Base-by-base conservation (phyloP, 2,888 invertebrate species). In the Acanthoscelides obtectus region DNA sequence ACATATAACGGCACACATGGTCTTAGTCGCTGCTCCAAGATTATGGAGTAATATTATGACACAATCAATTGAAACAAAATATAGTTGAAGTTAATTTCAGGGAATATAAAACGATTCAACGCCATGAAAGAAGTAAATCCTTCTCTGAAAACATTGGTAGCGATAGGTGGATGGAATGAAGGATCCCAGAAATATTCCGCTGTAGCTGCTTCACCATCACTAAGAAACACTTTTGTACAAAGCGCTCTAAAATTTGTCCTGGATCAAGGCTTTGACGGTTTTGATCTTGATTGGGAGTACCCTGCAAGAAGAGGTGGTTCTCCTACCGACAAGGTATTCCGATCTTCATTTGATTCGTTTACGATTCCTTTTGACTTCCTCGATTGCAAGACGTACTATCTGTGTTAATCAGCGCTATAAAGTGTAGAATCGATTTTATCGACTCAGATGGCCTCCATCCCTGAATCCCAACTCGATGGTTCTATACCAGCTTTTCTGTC, bases 241-340 rank as follows among this genome's bases (percentile, higher is more conserved):
- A 90, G 88, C 70, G 88, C 88, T 20, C 69, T 81, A 21, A 68
- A 72, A 20, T 89, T 91, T 79, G 77, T 92, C 0, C 79, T 84
- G 64, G 84, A 85, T 2, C 85, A 91, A 78, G 86, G 86, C 0
- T 93, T 93, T 74, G 91, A 93, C 78, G 93, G 93, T 0, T 84
- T 93, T 0, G 93, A 93, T 79, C 68, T 93, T 0, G 92, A 93
- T 80, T 93, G 93, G 93, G 91, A 92, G 78, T 92, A 91, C 77
- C 92, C 92, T 0, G 88, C 86, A 68, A 87, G 89, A 67, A 84
- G 90, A 45, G 90, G 90, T 73, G 85, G 89, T 22, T 85, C 75
- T 17, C 19, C 76, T 2, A 74, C 68, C 3, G 85, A 85, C 73
- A 80, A 80, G 70, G 83, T 81, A 76, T 71, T n/a, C n/a, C n/a